phyloP scores from a whole-genome alignment of 2,888 invertebrate species.

The Operophtera brumata region DNA sequence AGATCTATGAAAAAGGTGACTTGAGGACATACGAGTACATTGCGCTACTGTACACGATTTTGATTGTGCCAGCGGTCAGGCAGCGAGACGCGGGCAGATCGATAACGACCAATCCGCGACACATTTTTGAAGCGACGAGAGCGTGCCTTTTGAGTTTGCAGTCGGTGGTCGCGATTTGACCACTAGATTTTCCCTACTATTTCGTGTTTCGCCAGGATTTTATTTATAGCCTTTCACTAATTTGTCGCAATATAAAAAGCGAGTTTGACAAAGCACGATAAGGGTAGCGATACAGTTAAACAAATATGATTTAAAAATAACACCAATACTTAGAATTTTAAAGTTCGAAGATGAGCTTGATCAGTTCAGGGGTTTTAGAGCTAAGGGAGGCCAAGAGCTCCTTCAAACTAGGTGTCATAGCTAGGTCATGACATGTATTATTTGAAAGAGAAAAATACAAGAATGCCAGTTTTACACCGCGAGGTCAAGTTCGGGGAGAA shows the following conservation, averaged over 20 bases:
- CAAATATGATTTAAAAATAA: too few relatives aligned
- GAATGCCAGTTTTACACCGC: too few relatives aligned
- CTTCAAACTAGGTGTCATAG: too few relatives aligned
- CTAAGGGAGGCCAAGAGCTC: too few relatives aligned
- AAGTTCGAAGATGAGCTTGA: too few relatives aligned
- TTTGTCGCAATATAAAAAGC: slow-evolving; percentile 4
- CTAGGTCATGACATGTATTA: too few relatives aligned
- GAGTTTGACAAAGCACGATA: not conserved
- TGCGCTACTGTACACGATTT: slow-evolving; percentile 8
- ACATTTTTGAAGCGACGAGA: slow-evolving; percentile 39
- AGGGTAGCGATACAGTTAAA: too few relatives aligned
- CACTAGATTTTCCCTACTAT: slow-evolving; percentile 24
- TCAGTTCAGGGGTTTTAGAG: too few relatives aligned
- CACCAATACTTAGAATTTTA: too few relatives aligned
- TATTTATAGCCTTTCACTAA: slow-evolving; percentile 21
- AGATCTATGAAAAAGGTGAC: too few relatives aligned
- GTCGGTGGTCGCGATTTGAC: slow-evolving; percentile 30
- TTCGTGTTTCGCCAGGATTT: slow-evolving; percentile 20
- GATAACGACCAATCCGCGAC: slow-evolving; percentile 50
- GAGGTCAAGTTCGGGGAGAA: too few relatives aligned
- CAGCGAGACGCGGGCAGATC: slow-evolving; percentile 43
- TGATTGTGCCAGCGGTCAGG: slow-evolving; percentile 23
- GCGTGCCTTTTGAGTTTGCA: slow-evolving; percentile 28
- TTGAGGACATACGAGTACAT: not conserved
- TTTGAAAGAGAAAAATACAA: too few relatives aligned